Evolutionary conservation across 2,888 invertebrate genomes (phyloP).

Genomic region (Steinernema scapterisci): DNA sequence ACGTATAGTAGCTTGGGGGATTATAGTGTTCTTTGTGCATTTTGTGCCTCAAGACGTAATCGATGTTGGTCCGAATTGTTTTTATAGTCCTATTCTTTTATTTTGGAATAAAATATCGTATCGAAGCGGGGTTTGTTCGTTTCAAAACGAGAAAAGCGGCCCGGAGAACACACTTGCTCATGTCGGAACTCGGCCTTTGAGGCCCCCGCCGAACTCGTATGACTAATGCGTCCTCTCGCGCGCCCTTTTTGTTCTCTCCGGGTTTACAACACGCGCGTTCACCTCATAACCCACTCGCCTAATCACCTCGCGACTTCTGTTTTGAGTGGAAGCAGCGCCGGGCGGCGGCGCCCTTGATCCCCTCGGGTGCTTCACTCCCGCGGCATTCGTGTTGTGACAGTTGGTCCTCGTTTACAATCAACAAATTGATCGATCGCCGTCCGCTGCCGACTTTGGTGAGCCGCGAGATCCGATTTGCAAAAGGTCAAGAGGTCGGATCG

Average conservation of each 20-base stretch:
- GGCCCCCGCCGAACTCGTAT: no score
- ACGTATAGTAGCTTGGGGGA: background rate
- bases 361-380: background rate
- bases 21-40: background rate
- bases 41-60: background rate
- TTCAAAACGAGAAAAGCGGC: no score
- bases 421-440: conserved; percentile 25
- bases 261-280: background rate
- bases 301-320: conserved; percentile 17
- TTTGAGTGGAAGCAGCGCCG: conserved; percentile 2
- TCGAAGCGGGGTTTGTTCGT: no score
- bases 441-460: conserved; percentile 27
- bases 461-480: conserved; percentile 8
- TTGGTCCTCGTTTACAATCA: conserved; percentile 29
- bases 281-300: conserved; percentile 7
- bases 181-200: no score
- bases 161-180: no score
- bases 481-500: conserved; percentile 13
- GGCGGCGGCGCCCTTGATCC: conserved; percentile 21
- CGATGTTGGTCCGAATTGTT: no score
- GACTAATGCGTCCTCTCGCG: no score
- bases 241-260: background rate
- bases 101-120: no score
- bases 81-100: no score
- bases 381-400: conserved; percentile 22